A percentile compares a stretch with the other conserved stretches of the same genome.
These are phyloP conservation scores for Ptychobarbus kaznakovi DNA, from an alignment of 2,797 vertebrate species.

Conservation along the genomic window DNA sequence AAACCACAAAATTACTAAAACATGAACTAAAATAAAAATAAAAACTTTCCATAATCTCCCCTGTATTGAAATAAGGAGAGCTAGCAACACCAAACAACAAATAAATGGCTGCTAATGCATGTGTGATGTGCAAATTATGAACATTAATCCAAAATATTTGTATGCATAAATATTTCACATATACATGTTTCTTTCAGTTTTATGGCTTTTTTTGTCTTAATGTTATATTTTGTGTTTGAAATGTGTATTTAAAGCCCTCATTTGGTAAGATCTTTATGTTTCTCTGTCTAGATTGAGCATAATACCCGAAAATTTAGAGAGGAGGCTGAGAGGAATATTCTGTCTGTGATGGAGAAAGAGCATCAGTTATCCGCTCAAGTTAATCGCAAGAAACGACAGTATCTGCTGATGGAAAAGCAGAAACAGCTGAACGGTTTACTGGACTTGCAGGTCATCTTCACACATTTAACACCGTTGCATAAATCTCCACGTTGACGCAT, in stretches of 20 bases:
- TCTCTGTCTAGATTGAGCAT: constrained; percentile 76
- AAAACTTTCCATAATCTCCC: no score
- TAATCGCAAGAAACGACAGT: constrained; percentile 70
- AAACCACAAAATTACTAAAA: no score
- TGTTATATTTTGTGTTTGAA: background rate
- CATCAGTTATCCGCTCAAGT: constrained; percentile 70
- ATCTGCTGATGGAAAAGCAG: constrained; percentile 74
- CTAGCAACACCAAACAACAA: background rate
- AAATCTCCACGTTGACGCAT: background rate
- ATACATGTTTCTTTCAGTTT: background rate
- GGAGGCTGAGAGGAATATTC: constrained; percentile 78
- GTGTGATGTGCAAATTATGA: background rate
- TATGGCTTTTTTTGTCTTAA: background rate
- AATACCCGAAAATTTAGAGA: constrained; percentile 73
- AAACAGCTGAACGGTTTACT: constrained; percentile 71
- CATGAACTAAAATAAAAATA: background rate
- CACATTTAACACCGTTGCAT: no score
- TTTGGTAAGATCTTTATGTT: background rate
- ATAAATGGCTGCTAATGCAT: background rate
- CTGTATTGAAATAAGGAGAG: background rate
- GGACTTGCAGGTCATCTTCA: constrained; percentile 81
- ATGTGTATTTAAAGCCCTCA: background rate
- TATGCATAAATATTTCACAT: no score
- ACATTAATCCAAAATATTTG: background rate
- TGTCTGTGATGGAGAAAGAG: constrained; percentile 77